phyloP scores from a whole-genome alignment of 2,797 vertebrate genomes.

The Malurus leucopterus region DNA sequence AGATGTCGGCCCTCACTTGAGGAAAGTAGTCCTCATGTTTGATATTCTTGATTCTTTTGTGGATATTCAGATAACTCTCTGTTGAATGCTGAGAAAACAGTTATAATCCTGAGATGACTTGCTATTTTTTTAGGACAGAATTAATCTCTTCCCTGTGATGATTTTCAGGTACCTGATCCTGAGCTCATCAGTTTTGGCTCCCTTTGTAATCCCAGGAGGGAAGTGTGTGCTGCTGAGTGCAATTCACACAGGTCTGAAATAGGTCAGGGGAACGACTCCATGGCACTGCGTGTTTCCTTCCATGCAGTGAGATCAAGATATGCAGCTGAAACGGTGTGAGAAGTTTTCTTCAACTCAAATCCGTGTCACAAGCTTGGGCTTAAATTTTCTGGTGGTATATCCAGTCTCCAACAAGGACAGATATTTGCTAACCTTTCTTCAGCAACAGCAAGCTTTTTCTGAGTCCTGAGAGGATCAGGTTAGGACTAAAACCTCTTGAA shows the following conservation, averaged over 20 bases:
- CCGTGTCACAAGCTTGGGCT: neutral
- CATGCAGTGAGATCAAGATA: neutral
- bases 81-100: neutral
- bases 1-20: fast-evolving
- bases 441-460: neutral
- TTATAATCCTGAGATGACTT: neutral
- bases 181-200: neutral
- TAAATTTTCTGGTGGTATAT: neutral
- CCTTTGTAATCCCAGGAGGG: neutral
- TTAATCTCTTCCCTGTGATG: neutral
- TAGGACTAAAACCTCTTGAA: neutral
- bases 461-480: neutral
- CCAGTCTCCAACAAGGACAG: neutral
- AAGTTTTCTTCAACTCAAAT: neutral
- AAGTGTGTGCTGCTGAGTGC: no score
- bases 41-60: neutral
- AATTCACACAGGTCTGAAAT: neutral
- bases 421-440: neutral
- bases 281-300: neutral
- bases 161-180: neutral
- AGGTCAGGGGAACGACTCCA: fast-evolving
- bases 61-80: neutral
- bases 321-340: neutral
- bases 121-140: neutral
- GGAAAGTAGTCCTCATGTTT: fast-evolving